Conservation (phyloP, 1,140 invertebrate genomes). For the Zophobas morio region DNA sequence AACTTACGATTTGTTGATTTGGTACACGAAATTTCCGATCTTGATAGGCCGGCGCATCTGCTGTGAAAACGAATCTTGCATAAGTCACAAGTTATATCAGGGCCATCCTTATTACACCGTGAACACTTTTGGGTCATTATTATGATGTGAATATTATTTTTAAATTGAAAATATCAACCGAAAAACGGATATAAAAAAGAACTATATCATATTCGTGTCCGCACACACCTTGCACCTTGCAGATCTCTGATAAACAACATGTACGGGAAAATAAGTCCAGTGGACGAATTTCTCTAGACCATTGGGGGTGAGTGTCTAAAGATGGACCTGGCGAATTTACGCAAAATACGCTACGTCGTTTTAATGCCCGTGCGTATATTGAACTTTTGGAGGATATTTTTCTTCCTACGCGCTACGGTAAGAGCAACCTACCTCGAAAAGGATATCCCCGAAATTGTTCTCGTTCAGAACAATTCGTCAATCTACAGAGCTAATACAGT, state of each 20-base stretch:
- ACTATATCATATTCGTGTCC: too few relatives aligned
- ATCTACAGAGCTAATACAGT: slow-evolving; percentile 13
- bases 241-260: slow-evolving; percentile 15
- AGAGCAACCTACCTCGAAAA: background rate
- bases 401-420: slow-evolving; percentile 14
- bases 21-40: too few relatives aligned
- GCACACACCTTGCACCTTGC: too few relatives aligned
- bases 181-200: too few relatives aligned
- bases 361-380: slow-evolving; percentile 14
- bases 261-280: slow-evolving; percentile 34
- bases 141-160: too few relatives aligned
- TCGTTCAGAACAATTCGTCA: slow-evolving; percentile 12
- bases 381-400: slow-evolving; percentile 2
- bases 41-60: too few relatives aligned
- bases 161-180: too few relatives aligned
- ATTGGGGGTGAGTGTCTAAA: slow-evolving; percentile 48
- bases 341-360: slow-evolving; percentile 21
- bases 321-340: slow-evolving; percentile 33
- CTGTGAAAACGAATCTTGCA: too few relatives aligned
- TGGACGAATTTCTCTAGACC: slow-evolving; percentile 34
- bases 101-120: too few relatives aligned
- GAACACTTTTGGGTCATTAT: too few relatives aligned
- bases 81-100: too few relatives aligned
- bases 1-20: too few relatives aligned
- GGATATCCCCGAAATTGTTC: background rate